A percentile compares a stretch with the other conserved stretches of the same genome.
These are phyloP conservation scores for Teinopalpus imperialis DNA, from an alignment of 2,888 invertebrate genomes.

Conservation along the genomic window DNA sequence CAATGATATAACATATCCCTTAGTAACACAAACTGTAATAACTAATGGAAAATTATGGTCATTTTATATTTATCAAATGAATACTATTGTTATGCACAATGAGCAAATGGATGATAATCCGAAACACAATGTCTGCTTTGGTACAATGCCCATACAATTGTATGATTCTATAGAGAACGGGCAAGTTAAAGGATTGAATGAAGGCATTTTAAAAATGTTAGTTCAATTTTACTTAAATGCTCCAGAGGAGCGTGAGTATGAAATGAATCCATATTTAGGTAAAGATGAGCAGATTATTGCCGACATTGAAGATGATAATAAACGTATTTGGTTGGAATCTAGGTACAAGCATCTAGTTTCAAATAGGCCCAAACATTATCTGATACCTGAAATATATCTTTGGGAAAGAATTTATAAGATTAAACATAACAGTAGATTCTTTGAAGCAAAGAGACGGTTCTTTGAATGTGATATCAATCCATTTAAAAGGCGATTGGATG, in stretches of 20 bases:
- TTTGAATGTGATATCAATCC: conserved; percentile 86
- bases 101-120: conserved; percentile 84
- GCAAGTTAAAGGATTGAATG: conserved; percentile 89
- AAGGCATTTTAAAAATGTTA: conserved; percentile 87
- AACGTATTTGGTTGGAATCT: conserved; percentile 86
- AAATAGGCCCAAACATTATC: conserved; percentile 84
- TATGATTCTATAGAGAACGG: conserved; percentile 88
- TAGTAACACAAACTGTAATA: conserved; percentile 93
- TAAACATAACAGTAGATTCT: conserved; percentile 84
- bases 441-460: conserved; percentile 86
- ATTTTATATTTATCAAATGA: conserved; percentile 95
- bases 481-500: conserved; percentile 84
- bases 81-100: conserved; percentile 88
- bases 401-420: conserved; percentile 94
- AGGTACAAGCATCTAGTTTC: conserved; percentile 86
- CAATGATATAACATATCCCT: conserved; percentile 95
- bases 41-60: conserved; percentile 94
- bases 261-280: conserved; percentile 89
- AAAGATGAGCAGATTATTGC: conserved; percentile 80
- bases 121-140: conserved; percentile 90
- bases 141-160: conserved; percentile 86
- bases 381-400: conserved; percentile 86
- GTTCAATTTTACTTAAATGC: conserved; percentile 88
- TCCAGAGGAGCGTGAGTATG: conserved; percentile 83
- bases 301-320: conserved; percentile 86